Conservation (phyloP, 2,113 vertebrate species). For the Gambusia holbrooki region DNA sequence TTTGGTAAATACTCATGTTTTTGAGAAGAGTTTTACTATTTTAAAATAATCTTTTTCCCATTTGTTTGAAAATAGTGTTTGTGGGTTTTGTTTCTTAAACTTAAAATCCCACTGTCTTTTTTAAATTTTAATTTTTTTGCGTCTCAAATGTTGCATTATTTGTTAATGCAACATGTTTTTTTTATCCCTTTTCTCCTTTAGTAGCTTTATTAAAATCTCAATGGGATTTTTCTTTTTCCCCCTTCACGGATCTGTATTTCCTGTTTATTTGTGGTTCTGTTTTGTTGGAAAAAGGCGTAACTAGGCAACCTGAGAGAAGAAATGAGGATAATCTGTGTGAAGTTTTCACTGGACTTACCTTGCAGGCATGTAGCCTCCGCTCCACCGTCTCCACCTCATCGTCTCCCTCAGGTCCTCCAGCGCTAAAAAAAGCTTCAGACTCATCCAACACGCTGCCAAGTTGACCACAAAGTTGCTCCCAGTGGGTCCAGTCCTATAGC, state of each 20-base stretch:
- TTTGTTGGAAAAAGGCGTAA: background rate
- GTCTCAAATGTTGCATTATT: too few species aligned
- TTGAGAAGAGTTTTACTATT: too few species aligned
- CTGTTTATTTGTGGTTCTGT: background rate
- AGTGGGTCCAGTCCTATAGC: constrained; percentile 84
- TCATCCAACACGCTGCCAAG: constrained; percentile 83
- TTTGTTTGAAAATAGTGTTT: too few species aligned
- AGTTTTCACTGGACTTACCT: constrained; percentile 76
- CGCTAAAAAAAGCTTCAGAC: constrained; percentile 75
- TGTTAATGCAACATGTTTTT: too few species aligned
- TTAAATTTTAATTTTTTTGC: too few species aligned
- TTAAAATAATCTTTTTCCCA: too few species aligned
- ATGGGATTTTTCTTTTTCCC: too few species aligned
- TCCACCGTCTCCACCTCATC: constrained; percentile 71
- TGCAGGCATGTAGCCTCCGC: constrained; percentile 79
- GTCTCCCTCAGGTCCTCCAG: constrained; percentile 65
- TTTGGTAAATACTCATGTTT: too few species aligned
- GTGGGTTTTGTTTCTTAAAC: too few species aligned
- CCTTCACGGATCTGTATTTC: background rate
- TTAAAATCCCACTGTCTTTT: too few species aligned
- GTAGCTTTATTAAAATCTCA: too few species aligned
- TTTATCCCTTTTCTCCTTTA: too few species aligned
- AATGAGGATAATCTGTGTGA: background rate
- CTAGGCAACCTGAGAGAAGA: background rate
- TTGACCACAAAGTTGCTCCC: constrained; percentile 78